Percentiles rank a stretch among this genome's conserved stretches.
phyloP scores from a whole-genome alignment of 2,888 invertebrate genomes.

The Timema podura region DNA sequence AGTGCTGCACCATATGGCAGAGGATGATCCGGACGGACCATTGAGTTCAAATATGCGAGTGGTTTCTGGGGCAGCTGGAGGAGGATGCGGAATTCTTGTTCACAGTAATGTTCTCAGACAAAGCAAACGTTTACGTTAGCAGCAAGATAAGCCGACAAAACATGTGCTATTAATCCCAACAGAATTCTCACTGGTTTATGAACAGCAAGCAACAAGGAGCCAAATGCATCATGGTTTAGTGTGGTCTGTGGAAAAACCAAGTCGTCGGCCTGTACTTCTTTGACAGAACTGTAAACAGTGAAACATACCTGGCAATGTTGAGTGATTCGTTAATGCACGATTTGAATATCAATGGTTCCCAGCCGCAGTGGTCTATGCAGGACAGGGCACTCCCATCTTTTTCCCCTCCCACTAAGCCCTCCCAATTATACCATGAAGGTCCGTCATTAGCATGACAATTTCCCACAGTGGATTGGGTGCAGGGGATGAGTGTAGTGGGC shows the following conservation, averaged over 20 bases:
- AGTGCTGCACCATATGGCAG: background rate
- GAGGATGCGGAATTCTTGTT: background rate
- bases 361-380: no score
- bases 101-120: background rate
- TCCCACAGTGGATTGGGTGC: no score
- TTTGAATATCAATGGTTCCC: no score
- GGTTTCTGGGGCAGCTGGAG: background rate
- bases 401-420: no score
- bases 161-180: background rate
- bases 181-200: background rate
- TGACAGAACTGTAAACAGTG: no score
- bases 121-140: background rate
- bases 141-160: slow-evolving; percentile 5
- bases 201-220: background rate
- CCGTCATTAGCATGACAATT: no score
- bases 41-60: slow-evolving; percentile 4
- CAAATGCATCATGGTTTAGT: slow-evolving; percentile 8
- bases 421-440: no score
- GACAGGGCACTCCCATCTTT: no score
- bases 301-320: no score
- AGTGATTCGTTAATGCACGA: no score
- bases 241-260: slow-evolving; percentile 9
- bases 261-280: slow-evolving; percentile 7
- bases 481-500: no score
- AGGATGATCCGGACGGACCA: slow-evolving; percentile 17